These are phyloP conservation scores for Psophia crepitans DNA, from an alignment of 2,113 vertebrate species.

Conservation along the genomic window DNA sequence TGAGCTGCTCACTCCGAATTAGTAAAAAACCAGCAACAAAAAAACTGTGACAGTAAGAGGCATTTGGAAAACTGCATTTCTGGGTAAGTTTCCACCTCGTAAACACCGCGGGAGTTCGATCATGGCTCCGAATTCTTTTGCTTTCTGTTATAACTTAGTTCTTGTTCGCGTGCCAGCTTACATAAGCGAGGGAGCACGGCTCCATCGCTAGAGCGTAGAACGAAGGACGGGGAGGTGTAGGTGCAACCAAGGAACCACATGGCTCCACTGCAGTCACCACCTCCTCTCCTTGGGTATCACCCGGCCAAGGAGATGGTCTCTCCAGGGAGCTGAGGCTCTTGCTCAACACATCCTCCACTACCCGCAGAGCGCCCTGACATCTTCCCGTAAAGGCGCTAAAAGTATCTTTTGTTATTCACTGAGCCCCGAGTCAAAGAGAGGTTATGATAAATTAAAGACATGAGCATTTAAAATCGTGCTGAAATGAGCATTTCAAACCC, in stretches of 20 bases:
- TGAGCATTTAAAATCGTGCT: background rate
- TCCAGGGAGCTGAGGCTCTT: background rate
- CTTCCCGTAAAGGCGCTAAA: background rate
- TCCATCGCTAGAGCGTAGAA: background rate
- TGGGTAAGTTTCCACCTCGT: slow-evolving; percentile 50
- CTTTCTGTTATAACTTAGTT: slow-evolving; percentile 49
- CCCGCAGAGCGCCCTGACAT: background rate
- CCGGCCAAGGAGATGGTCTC: background rate
- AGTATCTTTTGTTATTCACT: background rate
- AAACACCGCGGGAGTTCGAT: background rate
- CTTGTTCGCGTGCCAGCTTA: background rate
- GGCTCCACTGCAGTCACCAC: background rate
- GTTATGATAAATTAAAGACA: background rate
- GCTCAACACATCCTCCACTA: background rate
- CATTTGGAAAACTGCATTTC: slow-evolving; percentile 19
- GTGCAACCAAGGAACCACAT: background rate
- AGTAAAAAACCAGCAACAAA: background rate
- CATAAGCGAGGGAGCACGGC: background rate
- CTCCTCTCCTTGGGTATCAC: background rate
- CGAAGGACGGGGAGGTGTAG: background rate
- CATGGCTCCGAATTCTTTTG: slow-evolving; percentile 7
- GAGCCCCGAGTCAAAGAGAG: background rate
- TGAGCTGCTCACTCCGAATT: background rate
- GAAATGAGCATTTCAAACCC: background rate
- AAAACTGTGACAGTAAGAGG: background rate